Evolutionary conservation across 2,113 vertebrate genomes (phyloP), one percentile per base, ranked within the genome.

Genomic region (Furnarius figulus): DNA sequence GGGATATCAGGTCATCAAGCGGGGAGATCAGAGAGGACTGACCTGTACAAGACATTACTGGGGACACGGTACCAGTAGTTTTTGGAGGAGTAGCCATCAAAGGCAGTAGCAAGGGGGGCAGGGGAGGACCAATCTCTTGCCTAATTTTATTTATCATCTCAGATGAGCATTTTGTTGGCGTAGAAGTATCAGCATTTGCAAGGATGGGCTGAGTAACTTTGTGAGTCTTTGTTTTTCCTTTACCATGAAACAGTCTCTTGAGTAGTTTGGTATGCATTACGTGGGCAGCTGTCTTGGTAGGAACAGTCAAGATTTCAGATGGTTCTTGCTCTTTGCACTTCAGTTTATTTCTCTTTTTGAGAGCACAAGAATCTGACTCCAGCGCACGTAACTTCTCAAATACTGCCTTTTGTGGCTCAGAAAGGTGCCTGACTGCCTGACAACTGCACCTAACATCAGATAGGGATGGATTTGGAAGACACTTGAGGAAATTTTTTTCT

Each of bases 61-160:
- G 98, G 25, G 98, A 98, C 4, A 97, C 49, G 2, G 92, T 89
- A 81, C 66, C 97, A 1, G 73, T 79, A 21, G 65, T 81, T 97
- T 98, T 98, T 7, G 99, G 98, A n/a, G 99, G 99, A 3, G 99
- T 99, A 56, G 97, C 96, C 22, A 97, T 89, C 84, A 99, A 87
- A 50, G 99, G 99, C 24, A 97, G 97, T 1, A 99, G 97, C 50
- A 99, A 88, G 11, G 98, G 98, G 12, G 99, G 99, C 58, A 99
- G 96, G 2, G 99, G 99, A 14, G 98, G 98, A 20, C 99, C 99
- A 98, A 99, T 98, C 95, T 99, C 99, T 77, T 97, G 97, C 55
- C 98, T 98, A 35, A 99, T 98, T 78, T 97, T 97, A 65, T 96
- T 97, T 50, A 99, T 96, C 2, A 87, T 97, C 70, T 98, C 98